These are phyloP conservation scores for Manduca sexta DNA, from an alignment of 1,140 invertebrate species.

Conservation along the genomic window DNA sequence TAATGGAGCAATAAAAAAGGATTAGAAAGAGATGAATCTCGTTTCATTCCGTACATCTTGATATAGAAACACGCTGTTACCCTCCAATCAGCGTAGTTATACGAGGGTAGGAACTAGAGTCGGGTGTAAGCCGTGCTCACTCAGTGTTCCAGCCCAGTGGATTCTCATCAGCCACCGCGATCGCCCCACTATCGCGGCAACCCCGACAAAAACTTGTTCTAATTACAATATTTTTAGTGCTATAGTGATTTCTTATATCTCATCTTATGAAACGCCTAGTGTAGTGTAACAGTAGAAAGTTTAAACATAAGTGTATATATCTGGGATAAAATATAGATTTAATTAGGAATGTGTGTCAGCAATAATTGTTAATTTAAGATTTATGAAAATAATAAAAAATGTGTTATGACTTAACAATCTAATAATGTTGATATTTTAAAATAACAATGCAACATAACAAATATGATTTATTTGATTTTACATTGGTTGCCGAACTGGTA, in stretches of 20 bases:
- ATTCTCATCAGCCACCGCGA: slow-evolving; percentile 51
- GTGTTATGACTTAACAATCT: no score
- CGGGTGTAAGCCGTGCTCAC: slow-evolving; percentile 49
- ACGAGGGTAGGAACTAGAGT: slow-evolving; percentile 21
- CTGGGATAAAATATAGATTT: no score
- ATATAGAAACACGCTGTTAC: no score
- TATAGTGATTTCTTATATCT: no score
- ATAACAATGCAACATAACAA: neutral
- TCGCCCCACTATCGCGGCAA: slow-evolving; percentile 21
- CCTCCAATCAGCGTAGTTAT: slow-evolving; percentile 3
- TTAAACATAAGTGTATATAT: no score
- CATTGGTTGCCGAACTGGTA: slow-evolving; percentile 37
- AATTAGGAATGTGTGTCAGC: no score
- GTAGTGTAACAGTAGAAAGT: no score
- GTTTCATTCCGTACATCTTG: no score
- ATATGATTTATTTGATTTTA: slow-evolving; percentile 2
- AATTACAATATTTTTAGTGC: slow-evolving; percentile 1
- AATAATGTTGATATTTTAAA: neutral
- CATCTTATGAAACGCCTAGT: no score
- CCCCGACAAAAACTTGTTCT: slow-evolving; percentile 4
- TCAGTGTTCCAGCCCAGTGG: slow-evolving; percentile 66
- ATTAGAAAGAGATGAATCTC: no score
- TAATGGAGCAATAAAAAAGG: no score
- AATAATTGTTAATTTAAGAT: no score
- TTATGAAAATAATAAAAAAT: slow-evolving; percentile 2